Percentiles rank a stretch among this genome's conserved stretches.
phyloP scores from a whole-genome alignment of 2,113 vertebrate genomes.

The Periophthalmus modestus region DNA sequence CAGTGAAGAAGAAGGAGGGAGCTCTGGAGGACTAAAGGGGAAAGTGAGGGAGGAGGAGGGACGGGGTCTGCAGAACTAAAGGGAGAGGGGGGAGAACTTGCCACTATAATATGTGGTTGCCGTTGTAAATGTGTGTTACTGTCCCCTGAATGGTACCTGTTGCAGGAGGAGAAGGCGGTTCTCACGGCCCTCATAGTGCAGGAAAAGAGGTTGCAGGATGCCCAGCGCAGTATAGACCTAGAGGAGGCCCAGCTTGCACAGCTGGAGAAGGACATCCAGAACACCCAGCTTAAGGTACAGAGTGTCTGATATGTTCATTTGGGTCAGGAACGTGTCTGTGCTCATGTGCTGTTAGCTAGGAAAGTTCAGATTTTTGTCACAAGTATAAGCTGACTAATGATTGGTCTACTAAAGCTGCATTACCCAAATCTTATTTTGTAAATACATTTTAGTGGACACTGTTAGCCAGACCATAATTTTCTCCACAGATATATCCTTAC shows the following conservation, averaged over 20 bases:
- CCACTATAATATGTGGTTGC: too few species aligned
- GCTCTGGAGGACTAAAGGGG: too few species aligned
- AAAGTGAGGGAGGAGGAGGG: too few species aligned
- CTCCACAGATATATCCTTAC: too few species aligned
- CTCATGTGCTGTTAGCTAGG: background rate
- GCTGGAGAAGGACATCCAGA: constrained; percentile 45
- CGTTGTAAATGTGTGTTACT: too few species aligned
- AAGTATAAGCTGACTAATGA: background rate
- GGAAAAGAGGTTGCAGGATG: constrained; percentile 26
- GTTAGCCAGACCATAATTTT: too few species aligned
- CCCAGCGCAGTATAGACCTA: constrained; percentile 15
- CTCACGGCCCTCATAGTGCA: constrained; percentile 20
- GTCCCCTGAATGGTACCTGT: background rate
- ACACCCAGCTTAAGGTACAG: constrained; percentile 36
- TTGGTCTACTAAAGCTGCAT: too few species aligned
- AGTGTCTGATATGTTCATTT: background rate
- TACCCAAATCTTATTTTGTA: too few species aligned
- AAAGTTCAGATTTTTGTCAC: background rate
- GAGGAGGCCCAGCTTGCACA: constrained; percentile 34
- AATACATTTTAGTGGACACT: too few species aligned
- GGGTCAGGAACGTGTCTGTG: background rate
- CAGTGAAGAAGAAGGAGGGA: too few species aligned
- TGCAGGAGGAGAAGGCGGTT: constrained; percentile 35
- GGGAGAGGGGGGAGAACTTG: too few species aligned
- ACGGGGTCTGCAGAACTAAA: too few species aligned